Base-by-base conservation (phyloP, 2,797 vertebrate genomes). In the Myiotriccus ornatus region DNA sequence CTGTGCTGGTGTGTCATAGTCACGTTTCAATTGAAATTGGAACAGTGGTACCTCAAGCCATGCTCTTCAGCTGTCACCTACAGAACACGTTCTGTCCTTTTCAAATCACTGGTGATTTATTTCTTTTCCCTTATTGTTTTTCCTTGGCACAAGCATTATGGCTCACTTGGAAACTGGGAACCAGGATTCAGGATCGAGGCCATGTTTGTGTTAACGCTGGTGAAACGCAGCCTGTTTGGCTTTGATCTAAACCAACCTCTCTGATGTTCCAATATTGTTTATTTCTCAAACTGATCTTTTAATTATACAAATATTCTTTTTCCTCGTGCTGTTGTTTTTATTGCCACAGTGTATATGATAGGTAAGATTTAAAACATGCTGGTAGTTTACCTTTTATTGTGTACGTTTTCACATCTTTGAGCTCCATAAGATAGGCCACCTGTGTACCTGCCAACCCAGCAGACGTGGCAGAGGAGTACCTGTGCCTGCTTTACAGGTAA, bases 1-100 rank as follows among this genome's bases (percentile, higher is more conserved):
- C 57, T 71, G 57, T 35, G 77, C 46, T 43, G 10, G 4, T 57
- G 44, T 35, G 35, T 75, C 63, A 25, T 34, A 34, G 27, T 20
- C 21, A 19, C 7, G 12, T 65, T 76, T 65, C 65, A 35, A 5
- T 28, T 56, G 20, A 71, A 62, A 60, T 1, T 65, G 47, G 43
- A 67, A 37, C 30, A 25, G 13, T 14, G 22, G 43, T 50, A 41
- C 13, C 41, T 10, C 4, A 4, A 34, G 16, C 21, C 23, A 17
- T 15, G 25, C 59, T 34, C 28, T 50, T 41, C 59, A 9, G 4
- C 32, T 35, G 3, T 24, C 13, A 16, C 9, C 14, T 21, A 21
- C 0, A 34, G 39, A 44, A 9, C 6, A 16, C 3, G 4, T 32
- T 52, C 41, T 14, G 63, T 19, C 34, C 10, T 2, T 23, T 10